Evolutionary conservation across 2,888 invertebrate genomes (phyloP), one percentile per base, ranked within the genome.

Genomic region (Eupithecia centaureata): DNA sequence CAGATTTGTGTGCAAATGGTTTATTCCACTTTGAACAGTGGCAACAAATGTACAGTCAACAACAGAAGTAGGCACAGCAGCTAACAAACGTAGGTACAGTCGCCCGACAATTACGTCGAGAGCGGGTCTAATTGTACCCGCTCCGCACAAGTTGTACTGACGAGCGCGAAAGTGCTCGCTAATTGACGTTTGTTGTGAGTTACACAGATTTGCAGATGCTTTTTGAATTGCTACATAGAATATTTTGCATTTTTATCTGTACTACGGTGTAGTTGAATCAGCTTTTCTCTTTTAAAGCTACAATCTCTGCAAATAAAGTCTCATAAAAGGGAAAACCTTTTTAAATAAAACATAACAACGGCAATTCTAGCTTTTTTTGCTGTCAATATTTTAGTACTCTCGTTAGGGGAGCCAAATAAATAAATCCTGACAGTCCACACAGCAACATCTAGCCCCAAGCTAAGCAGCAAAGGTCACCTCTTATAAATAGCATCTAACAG

Each of bases 81-180:
- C 13, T 18, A 57, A 33, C 57, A 33, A 33, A 15, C 28, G 74
- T 63, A 67, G 67, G 78, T 78, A 80, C 78, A 80, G 76, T 77
- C 76, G 77, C 63, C 63, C 68, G 72, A 78, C 79, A 79, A 79
- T 78, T 78, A 79, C 76, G 70, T 69, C 62, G 73, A 73, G 75
- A 74, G 73, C 73, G 61, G 67, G 68, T 70, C 75, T 78, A 77
- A 79, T 79, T 79, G 79, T 79, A 72, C 65, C 68, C 61, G 69
- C 71, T 68, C 73, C 73, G 72, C 71, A 70, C 71, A 68, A 71
- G 74, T 68, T 62, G 72, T 67, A 72, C 73, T 60, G 71, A 61
- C 65, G 71, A 47, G 63, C 42, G n/a, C 35, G 42, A 64, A 73
- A 72, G 67, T 65, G 68, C 47, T 65, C 58, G 58, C 66, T 66